Base-by-base conservation (phyloP, 2,113 vertebrate species). In the Heterotis niloticus region DNA sequence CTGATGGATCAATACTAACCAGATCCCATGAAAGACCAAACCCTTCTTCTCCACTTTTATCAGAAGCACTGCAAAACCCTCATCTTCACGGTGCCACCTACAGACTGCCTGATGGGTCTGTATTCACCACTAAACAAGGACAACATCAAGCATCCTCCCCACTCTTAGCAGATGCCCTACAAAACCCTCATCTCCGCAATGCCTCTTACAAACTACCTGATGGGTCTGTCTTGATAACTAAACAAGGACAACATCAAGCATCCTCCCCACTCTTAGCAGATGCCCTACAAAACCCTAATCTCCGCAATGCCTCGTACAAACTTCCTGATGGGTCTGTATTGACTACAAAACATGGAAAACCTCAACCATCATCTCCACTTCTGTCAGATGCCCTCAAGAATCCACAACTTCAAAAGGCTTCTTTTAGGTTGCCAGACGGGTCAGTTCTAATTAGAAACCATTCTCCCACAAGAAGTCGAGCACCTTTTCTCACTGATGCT, bases 1-100 rank as follows among this genome's bases (percentile, higher is more conserved):
- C 92, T 0, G 91, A 92, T 80, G 91, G 91, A 26, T 89, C 91
- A 10, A 87, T 92, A 60, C 87, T 92, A 51, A 90, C 88, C n/a
- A 69, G 62, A 62, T 72, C 78, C 29, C 69, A 79, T 51, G 87
- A 90, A 56, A 91, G 90, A 78, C 84, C 1, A 67, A 28, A 72
- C n/a, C 10, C 85, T n/a, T 60, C 84, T 17, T 86, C 90, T 62
- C 92, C 92, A 69, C 88, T 88, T 56, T 85, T 93, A 11, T 78
- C 85, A 0, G 76, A 1, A 0, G 91, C 90, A 1, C 87, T 93
- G 62, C 85, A 87, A 76, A 91, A 89, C 76, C 78, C 87, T 24
- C 79, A 87, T 44, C 62, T 87, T 26, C 82, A 81, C 12, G 78
- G 78, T 11, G 84, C 84, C 20, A 85, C 83, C 14, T 87, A 87